Evolutionary conservation across 2,797 vertebrate genomes (phyloP).

Genomic region (Sphenopsis melanotis): DNA sequence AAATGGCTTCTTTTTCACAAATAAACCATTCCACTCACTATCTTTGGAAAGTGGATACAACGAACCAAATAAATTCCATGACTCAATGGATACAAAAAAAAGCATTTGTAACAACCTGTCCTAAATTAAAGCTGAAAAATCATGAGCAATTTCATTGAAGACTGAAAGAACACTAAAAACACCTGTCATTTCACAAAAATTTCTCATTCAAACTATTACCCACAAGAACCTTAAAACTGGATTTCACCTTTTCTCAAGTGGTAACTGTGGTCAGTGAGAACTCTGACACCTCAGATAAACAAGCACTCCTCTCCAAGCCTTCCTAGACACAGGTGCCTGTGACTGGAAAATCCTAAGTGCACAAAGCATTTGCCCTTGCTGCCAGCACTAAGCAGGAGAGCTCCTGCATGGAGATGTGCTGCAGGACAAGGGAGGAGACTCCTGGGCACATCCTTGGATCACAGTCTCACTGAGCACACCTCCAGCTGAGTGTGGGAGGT

Average conservation of each 20-base stretch:
- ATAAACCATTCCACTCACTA: background rate
- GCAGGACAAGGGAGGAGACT: accelerated
- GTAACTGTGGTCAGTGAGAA: background rate
- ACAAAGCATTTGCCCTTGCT: accelerated
- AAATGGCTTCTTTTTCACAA: background rate
- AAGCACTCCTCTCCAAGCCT: background rate
- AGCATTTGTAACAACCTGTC: background rate
- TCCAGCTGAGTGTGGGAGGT: accelerated
- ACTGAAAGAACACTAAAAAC: background rate
- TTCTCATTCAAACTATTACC: background rate
- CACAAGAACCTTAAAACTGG: background rate
- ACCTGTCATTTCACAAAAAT: background rate
- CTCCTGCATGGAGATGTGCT: accelerated
- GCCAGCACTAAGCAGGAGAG: background rate
- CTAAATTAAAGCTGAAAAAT: background rate
- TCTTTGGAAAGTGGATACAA: background rate
- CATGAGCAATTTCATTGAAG: background rate
- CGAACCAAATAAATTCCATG: background rate
- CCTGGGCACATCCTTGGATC: background rate
- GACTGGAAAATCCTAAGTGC: background rate
- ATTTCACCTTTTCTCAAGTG: background rate
- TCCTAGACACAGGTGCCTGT: background rate
- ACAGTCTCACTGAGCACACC: accelerated
- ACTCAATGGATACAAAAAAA: background rate
- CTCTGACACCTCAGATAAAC: background rate